Base-by-base conservation (phyloP, 1,140 invertebrate species). In the Aethina tumida region DNA sequence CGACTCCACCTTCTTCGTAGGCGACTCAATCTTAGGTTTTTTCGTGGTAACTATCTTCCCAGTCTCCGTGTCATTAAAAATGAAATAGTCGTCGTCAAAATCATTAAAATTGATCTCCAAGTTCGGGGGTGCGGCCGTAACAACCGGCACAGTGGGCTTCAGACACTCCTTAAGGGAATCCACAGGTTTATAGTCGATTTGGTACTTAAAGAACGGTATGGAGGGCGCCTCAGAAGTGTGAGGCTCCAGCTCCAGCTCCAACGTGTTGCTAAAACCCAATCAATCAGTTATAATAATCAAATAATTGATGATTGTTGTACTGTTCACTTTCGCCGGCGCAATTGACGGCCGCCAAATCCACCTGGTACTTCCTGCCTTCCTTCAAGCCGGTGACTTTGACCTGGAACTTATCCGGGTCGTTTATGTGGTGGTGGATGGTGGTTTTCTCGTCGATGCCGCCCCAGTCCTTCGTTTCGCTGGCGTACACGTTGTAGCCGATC, bases 401-500 rank as follows among this genome's bases (percentile, higher is more conserved):
- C 41, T 72, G 70, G 9, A 76, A 81, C 29, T 75, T 69, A 27
- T 77, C 71, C 0, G 86, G 78, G 64, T 94, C 75, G 9, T 53
- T 65, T 44, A 96, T 84, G 19, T 79, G 71, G 14, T 84, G 81
- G 0, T 31, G 66, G 40, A 85, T 70, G 0, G 31, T 66, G 57
- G 52, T 53, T 40, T 55, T 44, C 14, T 52, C 43, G 17, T 74
- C 75, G 0, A 89, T 67, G 17, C 68, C 69, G 17, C 68, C 69
- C 0, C 81, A 83, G 16, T 77, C 79, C 24, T 77, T 74, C 1
- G 94, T 83, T 51, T 79, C 74, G 56, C 86, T 79, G 60, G 91
- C 94, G 56, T 84, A 89, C 49, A 98, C 84, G 58, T 83, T 83
- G 62, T 97, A 99, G 4, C 93, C 92, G 2, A 80, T 88, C 0